Conservation (phyloP, 2,113 vertebrate genomes). For the Polyodon spathula region DNA sequence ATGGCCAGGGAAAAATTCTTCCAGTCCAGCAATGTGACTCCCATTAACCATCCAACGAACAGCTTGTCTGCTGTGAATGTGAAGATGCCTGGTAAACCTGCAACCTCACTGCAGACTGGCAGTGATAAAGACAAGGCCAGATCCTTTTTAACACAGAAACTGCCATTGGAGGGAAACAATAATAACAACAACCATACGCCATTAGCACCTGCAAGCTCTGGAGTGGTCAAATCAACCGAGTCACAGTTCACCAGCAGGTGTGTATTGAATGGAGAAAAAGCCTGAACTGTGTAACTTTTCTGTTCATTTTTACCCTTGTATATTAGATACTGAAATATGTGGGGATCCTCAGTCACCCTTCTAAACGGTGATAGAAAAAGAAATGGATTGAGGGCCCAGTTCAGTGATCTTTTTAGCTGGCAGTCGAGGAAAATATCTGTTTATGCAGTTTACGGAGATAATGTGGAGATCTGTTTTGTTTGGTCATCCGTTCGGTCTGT, state of each 20-base stretch:
- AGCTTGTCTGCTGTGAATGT: conserved; percentile 12
- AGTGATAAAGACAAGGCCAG: conserved; percentile 36
- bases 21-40: conserved; percentile 18
- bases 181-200: conserved; percentile 54
- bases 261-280: background rate
- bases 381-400: too few relatives aligned
- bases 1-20: conserved; percentile 74
- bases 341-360: too few relatives aligned
- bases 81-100: conserved; percentile 14
- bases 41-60: conserved; percentile 7
- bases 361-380: too few relatives aligned
- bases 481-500: too few relatives aligned
- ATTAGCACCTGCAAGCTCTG: conserved; percentile 11
- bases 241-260: conserved; percentile 37
- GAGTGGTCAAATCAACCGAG: conserved; percentile 18
- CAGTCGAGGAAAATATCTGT: too few relatives aligned
- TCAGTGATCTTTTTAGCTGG: too few relatives aligned
- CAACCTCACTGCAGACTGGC: background rate
- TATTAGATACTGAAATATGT: too few relatives aligned
- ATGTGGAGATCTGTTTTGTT: too few relatives aligned
- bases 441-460: too few relatives aligned
- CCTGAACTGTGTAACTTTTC: too few relatives aligned
- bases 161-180: conserved; percentile 39
- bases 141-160: conserved; percentile 38
- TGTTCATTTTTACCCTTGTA: too few relatives aligned